phyloP scores from a whole-genome alignment of 92 coral and sea anemone species.

The Bergia puertoricense region DNA sequence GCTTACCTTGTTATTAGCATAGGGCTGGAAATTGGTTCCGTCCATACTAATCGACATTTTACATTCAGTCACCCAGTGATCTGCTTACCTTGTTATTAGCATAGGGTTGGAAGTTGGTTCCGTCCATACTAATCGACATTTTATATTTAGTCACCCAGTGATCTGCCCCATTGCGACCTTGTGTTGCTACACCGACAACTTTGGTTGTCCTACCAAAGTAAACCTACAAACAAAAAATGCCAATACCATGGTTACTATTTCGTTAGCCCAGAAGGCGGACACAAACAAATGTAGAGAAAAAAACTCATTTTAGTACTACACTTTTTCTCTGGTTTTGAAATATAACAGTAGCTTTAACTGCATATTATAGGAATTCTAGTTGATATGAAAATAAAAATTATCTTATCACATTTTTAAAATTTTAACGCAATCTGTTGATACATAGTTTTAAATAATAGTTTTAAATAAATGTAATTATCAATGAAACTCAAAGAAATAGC shows the following conservation, averaged over 20 bases:
- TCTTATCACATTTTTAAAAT: no score
- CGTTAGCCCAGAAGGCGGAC: no score
- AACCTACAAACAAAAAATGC: not conserved
- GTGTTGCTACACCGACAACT: constrained; percentile 29
- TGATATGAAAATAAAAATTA: no score
- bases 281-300: no score
- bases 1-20: constrained; percentile 28
- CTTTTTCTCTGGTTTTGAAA: no score
- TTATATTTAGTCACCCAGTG: constrained; percentile 33
- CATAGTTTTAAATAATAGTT: no score
- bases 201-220: constrained; percentile 27
- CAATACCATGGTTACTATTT: not conserved
- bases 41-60: constrained; percentile 19
- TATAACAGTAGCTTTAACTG: no score
- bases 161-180: constrained; percentile 36
- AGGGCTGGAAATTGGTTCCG: constrained; percentile 15
- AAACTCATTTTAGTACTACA: no score
- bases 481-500: no score
- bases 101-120: constrained; percentile 11
- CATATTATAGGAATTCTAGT: no score
- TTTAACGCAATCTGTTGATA: no score
- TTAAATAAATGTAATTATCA: no score
- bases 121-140: constrained; percentile 23
- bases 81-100: constrained; percentile 26
- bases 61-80: constrained; percentile 31